phyloP scores from a whole-genome alignment of 2,797 vertebrate species.

The Diplodus puntazzo region DNA sequence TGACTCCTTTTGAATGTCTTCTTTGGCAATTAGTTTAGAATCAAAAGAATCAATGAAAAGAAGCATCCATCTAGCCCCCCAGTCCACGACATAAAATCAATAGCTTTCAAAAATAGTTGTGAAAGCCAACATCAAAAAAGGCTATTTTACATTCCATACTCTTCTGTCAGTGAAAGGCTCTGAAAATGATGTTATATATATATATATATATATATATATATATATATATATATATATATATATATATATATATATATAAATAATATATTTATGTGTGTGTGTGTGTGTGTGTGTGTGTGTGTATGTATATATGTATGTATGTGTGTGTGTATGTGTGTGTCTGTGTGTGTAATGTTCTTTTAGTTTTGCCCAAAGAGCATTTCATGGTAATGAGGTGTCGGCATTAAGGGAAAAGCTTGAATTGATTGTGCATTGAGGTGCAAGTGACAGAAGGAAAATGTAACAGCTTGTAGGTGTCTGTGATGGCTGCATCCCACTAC shows the following conservation, averaged over 20 bases:
- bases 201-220: too few relatives aligned
- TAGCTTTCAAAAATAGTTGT: constrained; percentile 71
- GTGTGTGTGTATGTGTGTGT: neutral
- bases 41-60: constrained; percentile 77
- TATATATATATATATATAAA: too few relatives aligned
- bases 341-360: constrained; percentile 5
- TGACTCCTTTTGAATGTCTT: constrained; percentile 73
- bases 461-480: constrained; percentile 54
- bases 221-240: too few relatives aligned
- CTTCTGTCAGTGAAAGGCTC: constrained; percentile 18
- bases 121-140: constrained; percentile 41
- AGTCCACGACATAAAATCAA: constrained; percentile 74
- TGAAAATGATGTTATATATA: constrained; percentile 11
- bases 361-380: constrained; percentile 34
- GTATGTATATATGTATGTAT: too few relatives aligned
- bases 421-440: constrained; percentile 76
- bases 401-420: constrained; percentile 35
- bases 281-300: neutral
- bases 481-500: constrained; percentile 60
- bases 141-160: constrained; percentile 47
- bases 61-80: constrained; percentile 49
- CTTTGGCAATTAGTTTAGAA: constrained; percentile 79
- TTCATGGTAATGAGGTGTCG: constrained; percentile 41
- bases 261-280: too few relatives aligned
- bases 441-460: constrained; percentile 70